Conservation (phyloP, 2,888 invertebrate genomes). For the Amphimallon solstitiale region DNA sequence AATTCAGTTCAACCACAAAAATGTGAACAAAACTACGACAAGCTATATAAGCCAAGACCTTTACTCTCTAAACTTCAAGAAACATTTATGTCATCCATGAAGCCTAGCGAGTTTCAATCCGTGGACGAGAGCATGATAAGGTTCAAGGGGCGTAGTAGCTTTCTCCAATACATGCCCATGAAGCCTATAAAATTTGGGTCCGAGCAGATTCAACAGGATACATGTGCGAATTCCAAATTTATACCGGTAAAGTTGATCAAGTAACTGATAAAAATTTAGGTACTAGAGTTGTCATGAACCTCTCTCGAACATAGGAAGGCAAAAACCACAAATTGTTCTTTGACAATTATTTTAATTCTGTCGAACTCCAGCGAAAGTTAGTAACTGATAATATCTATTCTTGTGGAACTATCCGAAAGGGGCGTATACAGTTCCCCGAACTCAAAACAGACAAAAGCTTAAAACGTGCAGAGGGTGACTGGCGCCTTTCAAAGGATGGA, state of each 20-base stretch:
- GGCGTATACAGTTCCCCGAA: too few relatives aligned
- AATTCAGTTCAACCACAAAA: constrained; percentile 41
- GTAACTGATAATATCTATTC: too few relatives aligned
- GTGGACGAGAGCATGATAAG: constrained; percentile 46
- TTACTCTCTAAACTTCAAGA: constrained; percentile 38
- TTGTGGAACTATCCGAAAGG: too few relatives aligned
- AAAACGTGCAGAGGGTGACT: too few relatives aligned
- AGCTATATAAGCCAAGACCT: constrained; percentile 47
- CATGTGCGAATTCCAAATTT: constrained; percentile 49
- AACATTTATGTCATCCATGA: too few relatives aligned
- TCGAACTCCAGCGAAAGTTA: too few relatives aligned
- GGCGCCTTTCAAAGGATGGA: too few relatives aligned
- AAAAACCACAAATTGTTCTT: constrained; percentile 40
- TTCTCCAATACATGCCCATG: constrained; percentile 43
- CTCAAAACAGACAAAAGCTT: too few relatives aligned
- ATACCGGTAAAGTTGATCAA: constrained; percentile 50
- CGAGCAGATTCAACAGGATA: constrained; percentile 47
- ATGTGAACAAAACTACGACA: constrained; percentile 43
- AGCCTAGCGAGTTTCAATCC: constrained; percentile 38
- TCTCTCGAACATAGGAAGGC: constrained; percentile 23
- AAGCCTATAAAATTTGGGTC: constrained; percentile 50
- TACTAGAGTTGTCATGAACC: constrained; percentile 24
- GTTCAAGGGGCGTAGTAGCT: constrained; percentile 43
- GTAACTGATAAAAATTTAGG: constrained; percentile 48
- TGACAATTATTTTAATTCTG: too few relatives aligned